Conservation (phyloP, 1,140 invertebrate species). For the Pogonognathellus flavescens region DNA sequence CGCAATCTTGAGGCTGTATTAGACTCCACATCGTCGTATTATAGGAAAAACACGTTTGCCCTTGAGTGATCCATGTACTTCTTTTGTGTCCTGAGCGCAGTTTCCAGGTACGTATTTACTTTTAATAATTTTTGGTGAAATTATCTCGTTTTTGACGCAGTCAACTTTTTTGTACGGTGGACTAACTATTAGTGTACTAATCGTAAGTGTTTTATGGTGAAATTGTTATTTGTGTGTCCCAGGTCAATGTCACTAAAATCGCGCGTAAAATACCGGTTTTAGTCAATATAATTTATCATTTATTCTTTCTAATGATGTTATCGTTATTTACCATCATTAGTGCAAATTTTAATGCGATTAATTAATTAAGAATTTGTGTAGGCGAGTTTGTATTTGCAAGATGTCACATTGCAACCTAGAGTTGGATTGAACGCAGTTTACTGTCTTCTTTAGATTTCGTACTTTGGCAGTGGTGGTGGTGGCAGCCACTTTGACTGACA, state of each 20-base stretch:
- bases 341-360: neutral
- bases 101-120: slow-evolving; percentile 20
- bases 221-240: slow-evolving; percentile 2
- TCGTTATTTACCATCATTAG: neutral
- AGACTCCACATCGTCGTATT: slow-evolving; percentile 18
- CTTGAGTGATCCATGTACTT: slow-evolving; percentile 21
- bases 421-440: too few species aligned
- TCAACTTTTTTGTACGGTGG: neutral
- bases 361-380: too few species aligned
- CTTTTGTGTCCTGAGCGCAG: slow-evolving; percentile 24
- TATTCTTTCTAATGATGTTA: neutral
- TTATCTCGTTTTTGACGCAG: neutral
- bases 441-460: too few species aligned
- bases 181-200: neutral
- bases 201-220: neutral
- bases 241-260: slow-evolving; percentile 36
- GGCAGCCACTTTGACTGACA: too few species aligned
- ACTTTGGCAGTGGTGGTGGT: too few species aligned
- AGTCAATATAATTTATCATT: neutral
- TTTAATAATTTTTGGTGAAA: slow-evolving; percentile 19
- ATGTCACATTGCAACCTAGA: too few species aligned
- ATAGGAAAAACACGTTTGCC: slow-evolving; percentile 38
- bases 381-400: too few species aligned
- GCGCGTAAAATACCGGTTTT: slow-evolving; percentile 53
- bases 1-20: slow-evolving; percentile 46